Evolutionary conservation across 2,888 invertebrate genomes (phyloP).

Genomic region (Eretmocerus hayati): DNA sequence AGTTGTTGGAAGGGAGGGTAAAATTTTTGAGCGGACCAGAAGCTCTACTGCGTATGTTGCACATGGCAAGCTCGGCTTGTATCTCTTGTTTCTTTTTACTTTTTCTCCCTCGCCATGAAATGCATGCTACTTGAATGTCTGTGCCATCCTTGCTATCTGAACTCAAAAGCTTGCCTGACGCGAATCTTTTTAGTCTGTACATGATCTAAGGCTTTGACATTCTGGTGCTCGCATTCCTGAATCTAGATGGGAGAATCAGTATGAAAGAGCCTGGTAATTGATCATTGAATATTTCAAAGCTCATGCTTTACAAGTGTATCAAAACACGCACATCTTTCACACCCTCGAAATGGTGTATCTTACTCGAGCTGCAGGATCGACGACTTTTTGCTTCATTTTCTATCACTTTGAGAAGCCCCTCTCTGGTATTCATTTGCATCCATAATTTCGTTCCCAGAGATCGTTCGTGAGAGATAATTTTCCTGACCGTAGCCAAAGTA

Average conservation of each 20-base stretch:
- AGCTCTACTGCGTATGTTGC: slow-evolving; percentile 16
- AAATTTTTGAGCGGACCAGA: slow-evolving; percentile 22
- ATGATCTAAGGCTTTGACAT: slow-evolving; percentile 13
- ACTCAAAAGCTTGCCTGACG: slow-evolving; percentile 1
- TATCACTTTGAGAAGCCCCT: too few species aligned
- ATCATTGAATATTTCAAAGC: slow-evolving; percentile 46
- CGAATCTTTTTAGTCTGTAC: slow-evolving; percentile 20
- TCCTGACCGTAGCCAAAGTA: too few species aligned
- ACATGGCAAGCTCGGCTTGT: slow-evolving; percentile 23
- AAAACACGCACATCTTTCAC: slow-evolving; percentile 38
- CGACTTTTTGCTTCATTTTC: too few species aligned
- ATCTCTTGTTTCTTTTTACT: background rate
- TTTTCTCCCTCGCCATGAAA: too few species aligned
- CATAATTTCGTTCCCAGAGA: too few species aligned
- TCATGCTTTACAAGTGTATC: slow-evolving; percentile 40
- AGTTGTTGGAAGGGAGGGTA: too few species aligned
- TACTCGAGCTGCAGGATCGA: too few species aligned
- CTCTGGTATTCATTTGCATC: too few species aligned
- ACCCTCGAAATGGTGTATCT: too few species aligned
- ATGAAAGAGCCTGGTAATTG: slow-evolving; percentile 46
- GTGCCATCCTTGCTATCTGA: background rate
- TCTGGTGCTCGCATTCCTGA: slow-evolving; percentile 21
- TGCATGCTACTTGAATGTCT: too few species aligned
- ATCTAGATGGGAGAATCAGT: slow-evolving; percentile 38
- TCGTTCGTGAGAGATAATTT: too few species aligned